phyloP scores from a whole-genome alignment of 2,113 vertebrate species.

The Phyllostomus discolor region DNA sequence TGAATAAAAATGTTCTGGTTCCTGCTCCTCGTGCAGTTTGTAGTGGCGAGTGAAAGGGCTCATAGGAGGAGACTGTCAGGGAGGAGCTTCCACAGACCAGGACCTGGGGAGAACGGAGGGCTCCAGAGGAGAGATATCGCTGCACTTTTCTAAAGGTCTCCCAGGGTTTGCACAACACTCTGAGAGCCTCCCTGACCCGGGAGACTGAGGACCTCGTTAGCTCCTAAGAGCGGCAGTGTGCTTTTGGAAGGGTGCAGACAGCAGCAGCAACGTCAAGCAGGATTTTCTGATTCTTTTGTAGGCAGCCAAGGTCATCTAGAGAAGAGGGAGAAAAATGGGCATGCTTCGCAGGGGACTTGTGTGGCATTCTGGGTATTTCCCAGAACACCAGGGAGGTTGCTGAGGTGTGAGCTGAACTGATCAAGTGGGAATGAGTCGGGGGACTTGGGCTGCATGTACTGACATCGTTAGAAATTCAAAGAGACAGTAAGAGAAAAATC shows the following conservation, averaged over 20 bases:
- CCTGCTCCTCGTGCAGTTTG: background rate
- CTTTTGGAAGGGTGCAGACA: background rate
- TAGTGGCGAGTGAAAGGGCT: background rate
- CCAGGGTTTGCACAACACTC: background rate
- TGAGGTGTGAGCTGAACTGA: background rate
- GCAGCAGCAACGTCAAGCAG: background rate
- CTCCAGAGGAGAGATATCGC: background rate
- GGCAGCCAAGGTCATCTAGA: background rate
- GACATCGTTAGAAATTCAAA: background rate
- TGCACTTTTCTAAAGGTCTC: background rate
- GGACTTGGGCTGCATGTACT: background rate
- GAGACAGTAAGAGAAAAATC: background rate
- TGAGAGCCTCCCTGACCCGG: background rate
- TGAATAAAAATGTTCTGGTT: background rate
- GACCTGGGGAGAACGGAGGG: background rate
- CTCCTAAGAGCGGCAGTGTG: background rate
- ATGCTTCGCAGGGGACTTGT: background rate
- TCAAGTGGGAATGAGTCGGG: background rate
- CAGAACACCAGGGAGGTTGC: background rate
- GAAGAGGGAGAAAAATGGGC: background rate
- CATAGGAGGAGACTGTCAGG: background rate
- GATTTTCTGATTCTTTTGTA: background rate
- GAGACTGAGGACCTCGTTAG: background rate
- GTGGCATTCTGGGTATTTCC: background rate
- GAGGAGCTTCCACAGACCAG: background rate